These are phyloP conservation scores for Danio rerio DNA, from an alignment of 2,113 vertebrate species.

Conservation along the genomic window GRCz12tu NC_133182.1:79944501-79945000, in stretches of 20 bases:
- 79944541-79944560: too few species aligned
- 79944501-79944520: slow-evolving; percentile 90
- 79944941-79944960: slow-evolving; percentile 98
- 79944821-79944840: slow-evolving; percentile 74
- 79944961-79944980: slow-evolving; percentile 98
- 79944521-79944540: not conserved
- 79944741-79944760: slow-evolving; percentile 97
- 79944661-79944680: slow-evolving; percentile 95
- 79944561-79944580: too few species aligned
- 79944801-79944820: not conserved
- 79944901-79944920: slow-evolving; percentile 99
- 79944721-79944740: slow-evolving; percentile 96
- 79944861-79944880: slow-evolving; percentile 98
- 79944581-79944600: not conserved
- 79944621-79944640: slow-evolving; percentile 84
- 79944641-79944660: slow-evolving; percentile 96
- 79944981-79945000: slow-evolving; percentile 98
- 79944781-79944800: not conserved
- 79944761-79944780: slow-evolving; percentile 46
- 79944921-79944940: slow-evolving; percentile 93
- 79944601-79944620: not conserved
- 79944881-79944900: slow-evolving; percentile 98
- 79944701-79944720: slow-evolving; percentile 94
- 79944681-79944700: slow-evolving; percentile 95
- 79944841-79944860: slow-evolving; percentile 95